Percentiles rank a stretch among this genome's conserved stretches.
Conservation (phyloP, 2,888 invertebrate species). For the Dexiosoma caninum region DNA sequence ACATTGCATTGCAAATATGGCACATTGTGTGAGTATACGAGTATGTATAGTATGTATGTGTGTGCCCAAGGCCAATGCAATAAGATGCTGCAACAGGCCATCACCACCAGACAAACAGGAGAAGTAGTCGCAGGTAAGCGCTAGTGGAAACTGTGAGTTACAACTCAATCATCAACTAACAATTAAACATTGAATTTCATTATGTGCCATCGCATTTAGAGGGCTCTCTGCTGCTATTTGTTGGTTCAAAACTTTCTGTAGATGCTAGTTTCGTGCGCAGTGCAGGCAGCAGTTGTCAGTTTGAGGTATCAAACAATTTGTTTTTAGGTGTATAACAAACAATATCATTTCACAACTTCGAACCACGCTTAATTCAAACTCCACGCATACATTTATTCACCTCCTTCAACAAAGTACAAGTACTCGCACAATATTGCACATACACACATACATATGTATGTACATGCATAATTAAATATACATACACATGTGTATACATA, state of each 20-base stretch:
- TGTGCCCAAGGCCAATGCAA: slow-evolving; percentile 1
- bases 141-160: slow-evolving; percentile 49
- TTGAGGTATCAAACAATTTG: slow-evolving; percentile 75
- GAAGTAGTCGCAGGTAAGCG: neutral
- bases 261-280: slow-evolving; percentile 25
- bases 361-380: slow-evolving; percentile 70
- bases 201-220: neutral
- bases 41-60: too few species aligned
- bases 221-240: neutral
- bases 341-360: slow-evolving; percentile 73
- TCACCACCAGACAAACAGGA: neutral
- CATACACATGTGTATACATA: slow-evolving; percentile 2
- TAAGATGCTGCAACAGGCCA: neutral
- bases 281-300: slow-evolving; percentile 29
- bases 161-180: slow-evolving; percentile 60
- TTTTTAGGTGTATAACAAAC: slow-evolving; percentile 73
- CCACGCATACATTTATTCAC: slow-evolving; percentile 49
- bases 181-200: slow-evolving; percentile 57
- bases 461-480: slow-evolving; percentile 52
- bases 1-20: slow-evolving; percentile 53
- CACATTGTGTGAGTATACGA: neutral
- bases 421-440: slow-evolving; percentile 9
- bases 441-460: neutral
- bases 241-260: neutral
- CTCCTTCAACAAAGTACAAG: slow-evolving; percentile 17